These are phyloP conservation scores for Micrasema longulum DNA, from an alignment of 1,140 invertebrate species.

Conservation along the genomic window DNA sequence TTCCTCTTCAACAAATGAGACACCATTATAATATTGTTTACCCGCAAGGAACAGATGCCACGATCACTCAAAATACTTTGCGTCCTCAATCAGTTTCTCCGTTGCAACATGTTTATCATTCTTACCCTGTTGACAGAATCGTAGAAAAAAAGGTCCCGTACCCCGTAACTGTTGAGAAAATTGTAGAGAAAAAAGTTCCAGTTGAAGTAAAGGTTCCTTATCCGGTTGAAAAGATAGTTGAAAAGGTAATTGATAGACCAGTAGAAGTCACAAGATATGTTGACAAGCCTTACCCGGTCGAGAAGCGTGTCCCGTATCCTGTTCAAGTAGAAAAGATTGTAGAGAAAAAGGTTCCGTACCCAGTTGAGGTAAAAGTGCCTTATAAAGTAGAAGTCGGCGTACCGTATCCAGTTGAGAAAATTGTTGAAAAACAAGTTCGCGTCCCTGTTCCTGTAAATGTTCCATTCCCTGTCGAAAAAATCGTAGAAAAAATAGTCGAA, in stretches of 20 bases:
- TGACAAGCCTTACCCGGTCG: slow-evolving; percentile 66
- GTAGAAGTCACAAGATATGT: slow-evolving; percentile 66
- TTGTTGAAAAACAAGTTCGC: slow-evolving; percentile 61
- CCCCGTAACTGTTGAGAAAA: slow-evolving; percentile 67
- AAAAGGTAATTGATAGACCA: slow-evolving; percentile 67
- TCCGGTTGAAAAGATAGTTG: slow-evolving; percentile 64
- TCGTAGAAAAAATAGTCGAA: slow-evolving; percentile 67
- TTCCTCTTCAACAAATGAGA: slow-evolving; percentile 58
- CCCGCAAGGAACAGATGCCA: slow-evolving; percentile 59
- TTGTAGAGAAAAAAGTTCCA: slow-evolving; percentile 67
- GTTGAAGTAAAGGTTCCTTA: slow-evolving; percentile 66
- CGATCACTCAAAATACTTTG: too few species aligned
- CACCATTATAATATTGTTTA: slow-evolving; percentile 69
- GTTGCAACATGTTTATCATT: slow-evolving; percentile 63
- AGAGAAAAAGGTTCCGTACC: slow-evolving; percentile 67
- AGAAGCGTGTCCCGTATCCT: slow-evolving; percentile 66
- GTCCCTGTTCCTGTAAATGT: slow-evolving; percentile 50
- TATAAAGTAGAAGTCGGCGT: slow-evolving; percentile 50
- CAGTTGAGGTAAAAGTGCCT: slow-evolving; percentile 65
- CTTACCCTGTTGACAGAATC: slow-evolving; percentile 67
- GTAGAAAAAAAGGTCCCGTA: slow-evolving; percentile 67
- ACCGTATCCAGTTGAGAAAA: slow-evolving; percentile 64
- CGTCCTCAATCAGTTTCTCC: slow-evolving; percentile 62
- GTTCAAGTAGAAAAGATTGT: slow-evolving; percentile 64
- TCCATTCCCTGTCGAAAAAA: slow-evolving; percentile 68